phyloP scores from a whole-genome alignment of 2,888 invertebrate genomes.

The Dermolepida albohirtum region DNA sequence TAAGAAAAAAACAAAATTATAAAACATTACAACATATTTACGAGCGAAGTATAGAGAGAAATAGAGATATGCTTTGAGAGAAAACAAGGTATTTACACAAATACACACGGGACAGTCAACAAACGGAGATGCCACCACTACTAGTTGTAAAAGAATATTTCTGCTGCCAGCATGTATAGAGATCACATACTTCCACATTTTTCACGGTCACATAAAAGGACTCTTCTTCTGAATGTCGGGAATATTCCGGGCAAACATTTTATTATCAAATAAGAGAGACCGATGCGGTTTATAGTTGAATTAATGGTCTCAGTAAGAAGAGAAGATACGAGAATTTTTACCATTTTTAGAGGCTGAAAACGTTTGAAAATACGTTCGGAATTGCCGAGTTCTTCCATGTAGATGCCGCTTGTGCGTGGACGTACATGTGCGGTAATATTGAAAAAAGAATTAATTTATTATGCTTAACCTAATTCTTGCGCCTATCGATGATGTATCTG shows the following conservation, averaged over 20 bases:
- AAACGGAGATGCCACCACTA: not conserved
- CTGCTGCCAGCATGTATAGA: slow-evolving; percentile 1
- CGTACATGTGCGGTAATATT: not conserved
- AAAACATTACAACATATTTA: not conserved
- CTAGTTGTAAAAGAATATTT: slow-evolving; percentile 1
- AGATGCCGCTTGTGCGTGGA: not conserved
- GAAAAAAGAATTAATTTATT: not conserved
- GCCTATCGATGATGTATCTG: not conserved
- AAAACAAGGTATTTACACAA: slow-evolving; percentile 5
- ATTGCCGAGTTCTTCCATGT: slow-evolving; percentile 25
- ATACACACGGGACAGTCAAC: slow-evolving; percentile 1
- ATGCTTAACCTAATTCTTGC: not conserved
- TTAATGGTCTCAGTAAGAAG: slow-evolving; percentile 13
- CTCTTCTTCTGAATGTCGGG: slow-evolving; percentile 32
- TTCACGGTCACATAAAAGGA: slow-evolving; percentile 43
- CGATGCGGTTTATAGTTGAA: slow-evolving; percentile 27
- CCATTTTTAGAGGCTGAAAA: slow-evolving; percentile 21
- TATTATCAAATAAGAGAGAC: slow-evolving; percentile 42
- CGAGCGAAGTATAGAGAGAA: not conserved
- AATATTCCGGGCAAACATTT: slow-evolving; percentile 32
- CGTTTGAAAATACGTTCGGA: slow-evolving; percentile 25
- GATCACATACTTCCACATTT: slow-evolving; percentile 41
- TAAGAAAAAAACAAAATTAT: not conserved
- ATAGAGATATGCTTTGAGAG: not conserved
- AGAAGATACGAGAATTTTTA: slow-evolving; percentile 24